phyloP scores from a whole-genome alignment of 2,888 invertebrate species.

The Oeneis ivallda region DNA sequence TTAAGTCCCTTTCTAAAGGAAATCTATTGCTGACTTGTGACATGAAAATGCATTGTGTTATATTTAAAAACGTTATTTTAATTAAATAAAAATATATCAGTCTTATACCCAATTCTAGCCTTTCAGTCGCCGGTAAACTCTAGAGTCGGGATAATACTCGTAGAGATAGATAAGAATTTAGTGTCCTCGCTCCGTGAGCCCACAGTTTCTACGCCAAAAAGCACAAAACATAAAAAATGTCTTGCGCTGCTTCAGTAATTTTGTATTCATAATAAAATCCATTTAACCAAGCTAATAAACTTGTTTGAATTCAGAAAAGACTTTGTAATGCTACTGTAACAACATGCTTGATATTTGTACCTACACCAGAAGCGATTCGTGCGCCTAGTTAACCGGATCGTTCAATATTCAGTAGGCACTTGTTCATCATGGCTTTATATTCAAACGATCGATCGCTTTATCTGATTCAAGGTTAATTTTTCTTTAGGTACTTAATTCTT shows the following conservation, averaged over 20 bases:
- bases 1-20: too few relatives aligned
- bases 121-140: too few relatives aligned
- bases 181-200: too few relatives aligned
- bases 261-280: background rate
- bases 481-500: background rate
- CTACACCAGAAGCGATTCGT: conserved; percentile 48
- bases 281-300: background rate
- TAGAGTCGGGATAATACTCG: too few relatives aligned
- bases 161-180: too few relatives aligned
- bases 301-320: background rate
- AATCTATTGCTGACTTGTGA: too few relatives aligned
- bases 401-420: conserved; percentile 63
- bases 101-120: too few relatives aligned
- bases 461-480: conserved; percentile 14
- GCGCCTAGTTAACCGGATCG: conserved; percentile 66
- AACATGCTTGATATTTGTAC: background rate
- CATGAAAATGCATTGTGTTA: too few relatives aligned
- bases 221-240: too few relatives aligned
- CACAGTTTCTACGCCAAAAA: too few relatives aligned
- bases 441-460: conserved; percentile 2
- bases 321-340: background rate
- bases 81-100: too few relatives aligned
- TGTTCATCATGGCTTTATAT: conserved; percentile 57
- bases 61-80: too few relatives aligned
- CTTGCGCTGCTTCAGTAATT: background rate